Evolutionary conservation across 2,113 vertebrate genomes (phyloP).

Genomic region (Scartelaos histophorus): DNA sequence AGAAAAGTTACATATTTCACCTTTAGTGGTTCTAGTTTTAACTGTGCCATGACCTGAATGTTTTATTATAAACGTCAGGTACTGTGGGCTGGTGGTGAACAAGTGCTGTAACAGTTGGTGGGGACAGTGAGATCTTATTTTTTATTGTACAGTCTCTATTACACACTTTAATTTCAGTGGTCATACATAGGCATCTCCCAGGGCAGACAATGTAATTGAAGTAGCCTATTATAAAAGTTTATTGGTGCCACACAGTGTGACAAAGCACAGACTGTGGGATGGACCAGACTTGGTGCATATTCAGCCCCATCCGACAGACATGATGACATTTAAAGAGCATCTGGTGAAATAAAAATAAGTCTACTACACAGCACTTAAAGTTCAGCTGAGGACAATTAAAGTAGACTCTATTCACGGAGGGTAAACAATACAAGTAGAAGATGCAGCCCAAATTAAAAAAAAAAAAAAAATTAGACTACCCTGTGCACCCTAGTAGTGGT

Average conservation of each 20-base stretch:
- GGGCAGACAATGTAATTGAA: constrained; percentile 45
- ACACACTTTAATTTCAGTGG: constrained; percentile 20
- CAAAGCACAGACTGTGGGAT: constrained; percentile 56
- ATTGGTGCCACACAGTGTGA: constrained; percentile 47
- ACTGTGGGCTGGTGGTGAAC: not conserved
- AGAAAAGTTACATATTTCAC: not conserved
- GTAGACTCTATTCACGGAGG: not conserved
- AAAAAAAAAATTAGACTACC: no score
- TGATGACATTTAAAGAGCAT: constrained; percentile 43
- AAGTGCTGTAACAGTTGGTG: not conserved
- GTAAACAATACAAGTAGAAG: no score
- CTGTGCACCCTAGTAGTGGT: no score
- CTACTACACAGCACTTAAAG: not conserved
- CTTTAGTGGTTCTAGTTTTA: no score
- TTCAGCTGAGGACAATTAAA: not conserved
- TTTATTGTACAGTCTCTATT: not conserved
- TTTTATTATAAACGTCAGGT: not conserved
- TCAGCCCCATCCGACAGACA: constrained; percentile 44
- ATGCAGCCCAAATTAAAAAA: no score
- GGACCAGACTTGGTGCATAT: constrained; percentile 19
- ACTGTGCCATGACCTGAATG: not conserved
- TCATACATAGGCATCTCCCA: constrained; percentile 11
- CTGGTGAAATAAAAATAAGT: constrained; percentile 17
- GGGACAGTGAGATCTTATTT: not conserved
- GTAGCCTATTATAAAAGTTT: constrained; percentile 45